phyloP scores from a whole-genome alignment of 2,888 invertebrate genomes.

The Stenurella melanura region DNA sequence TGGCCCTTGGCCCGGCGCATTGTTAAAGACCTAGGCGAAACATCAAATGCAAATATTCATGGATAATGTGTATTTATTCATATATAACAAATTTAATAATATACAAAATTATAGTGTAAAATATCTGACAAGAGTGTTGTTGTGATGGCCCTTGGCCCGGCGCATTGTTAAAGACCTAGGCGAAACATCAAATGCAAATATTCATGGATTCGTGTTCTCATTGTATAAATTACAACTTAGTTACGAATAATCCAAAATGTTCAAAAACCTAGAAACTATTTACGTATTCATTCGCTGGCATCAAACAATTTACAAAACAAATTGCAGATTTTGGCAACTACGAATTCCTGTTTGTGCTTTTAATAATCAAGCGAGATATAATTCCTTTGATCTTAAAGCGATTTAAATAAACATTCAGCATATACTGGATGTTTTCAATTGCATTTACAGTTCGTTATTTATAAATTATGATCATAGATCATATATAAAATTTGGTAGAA shows the following conservation, averaged over 20 bases:
- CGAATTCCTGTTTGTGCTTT: slow-evolving; percentile 13
- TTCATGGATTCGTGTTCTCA: slow-evolving; percentile 27
- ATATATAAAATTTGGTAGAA: too few relatives aligned
- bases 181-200: slow-evolving; percentile 20
- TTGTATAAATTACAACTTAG: slow-evolving; percentile 15
- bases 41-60: slow-evolving; percentile 31
- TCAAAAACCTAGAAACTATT: slow-evolving; percentile 26
- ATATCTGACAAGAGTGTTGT: neutral
- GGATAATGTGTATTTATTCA: neutral
- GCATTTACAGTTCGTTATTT: neutral
- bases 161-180: neutral
- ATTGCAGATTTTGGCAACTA: slow-evolving; percentile 13
- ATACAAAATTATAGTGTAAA: neutral
- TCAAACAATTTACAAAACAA: slow-evolving; percentile 32
- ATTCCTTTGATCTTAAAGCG: slow-evolving; percentile 17
- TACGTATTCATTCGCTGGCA: slow-evolving; percentile 24
- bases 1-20: neutral
- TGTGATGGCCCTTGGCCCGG: neutral
- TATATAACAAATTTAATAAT: too few relatives aligned
- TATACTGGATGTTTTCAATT: neutral
- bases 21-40: neutral
- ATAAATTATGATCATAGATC: too few relatives aligned
- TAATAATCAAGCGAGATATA: slow-evolving; percentile 14
- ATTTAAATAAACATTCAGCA: neutral
- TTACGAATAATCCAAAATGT: slow-evolving; percentile 8